Evolutionary conservation across 2,888 invertebrate species (phyloP), one percentile per base, ranked within the genome.

Genomic region (Camptogramma bilineatum): DNA sequence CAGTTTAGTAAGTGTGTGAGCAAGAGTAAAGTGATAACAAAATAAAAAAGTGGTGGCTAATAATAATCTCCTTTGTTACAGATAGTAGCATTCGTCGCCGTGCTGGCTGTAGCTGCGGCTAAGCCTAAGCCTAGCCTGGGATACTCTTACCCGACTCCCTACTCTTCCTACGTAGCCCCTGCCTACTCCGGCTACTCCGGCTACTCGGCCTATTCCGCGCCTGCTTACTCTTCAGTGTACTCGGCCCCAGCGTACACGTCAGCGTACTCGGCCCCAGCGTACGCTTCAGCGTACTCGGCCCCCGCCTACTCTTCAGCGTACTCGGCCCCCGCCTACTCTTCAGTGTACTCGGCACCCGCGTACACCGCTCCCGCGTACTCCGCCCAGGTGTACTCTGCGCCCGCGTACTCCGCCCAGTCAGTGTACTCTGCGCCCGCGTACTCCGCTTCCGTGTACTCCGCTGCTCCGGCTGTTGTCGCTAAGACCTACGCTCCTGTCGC

Each of bases 81-180:
- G 85, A 76, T 70, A 54, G 59, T 82, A 62, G 68, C 83, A 56
- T 73, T 84, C 64, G 76, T 80, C 68, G 76, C 80, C 69, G 68
- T 83, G 64, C 66, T 84, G 83, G 80, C 90, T 78, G 34, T 90
- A 76, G 70, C 87, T 78, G 74, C 87, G 79, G 82, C 91, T 78
- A 80, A 88, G 81, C 65, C 91, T 78, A 80, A 88, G 81, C 65
- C 90, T 39, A 61, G 66, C 55, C 58, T 54, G 17, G 69, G 62
- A 42, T 52, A 67, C 65, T 0, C 51, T 47, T 62, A 62, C 56
- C 5, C 55, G 55, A 48, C 61, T 54, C 56, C 64, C 16, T 52
- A 51, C 19, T 56, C 64, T 39, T 59, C 61, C 44, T 48, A 57
- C 58, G 53, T 58, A 50, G 63, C 52, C 10, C 55, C 63, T 39